phyloP scores from a whole-genome alignment of 2,113 vertebrate genomes.

The Nesoenas mayeri region DNA sequence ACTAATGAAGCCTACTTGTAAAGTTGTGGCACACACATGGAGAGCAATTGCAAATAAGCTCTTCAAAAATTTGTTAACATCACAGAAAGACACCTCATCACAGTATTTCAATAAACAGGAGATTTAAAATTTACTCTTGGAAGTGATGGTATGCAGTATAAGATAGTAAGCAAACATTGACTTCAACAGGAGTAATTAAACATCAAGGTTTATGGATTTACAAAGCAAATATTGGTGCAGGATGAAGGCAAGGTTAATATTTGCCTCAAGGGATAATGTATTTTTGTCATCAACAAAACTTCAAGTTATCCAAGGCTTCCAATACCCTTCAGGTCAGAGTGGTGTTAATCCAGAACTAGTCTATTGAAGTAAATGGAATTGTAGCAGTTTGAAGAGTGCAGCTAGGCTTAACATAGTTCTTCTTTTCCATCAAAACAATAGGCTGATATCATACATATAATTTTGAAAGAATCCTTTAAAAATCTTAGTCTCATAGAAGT shows the following conservation, averaged over 20 bases:
- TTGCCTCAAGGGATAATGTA: not conserved
- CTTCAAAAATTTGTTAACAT: not conserved
- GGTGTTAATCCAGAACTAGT: not conserved
- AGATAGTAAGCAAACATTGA: not conserved
- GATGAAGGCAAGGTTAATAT: conserved; percentile 16
- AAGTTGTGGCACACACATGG: not conserved
- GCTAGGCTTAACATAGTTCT: not conserved
- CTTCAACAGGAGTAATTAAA: not conserved
- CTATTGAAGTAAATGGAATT: not conserved
- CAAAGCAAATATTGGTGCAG: conserved; percentile 1
- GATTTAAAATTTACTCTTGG: not conserved
- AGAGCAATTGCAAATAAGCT: not conserved
- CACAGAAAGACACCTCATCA: not conserved
- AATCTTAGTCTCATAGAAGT: not conserved
- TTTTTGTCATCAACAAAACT: not conserved
- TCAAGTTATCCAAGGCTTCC: not conserved
- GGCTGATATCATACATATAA: not conserved
- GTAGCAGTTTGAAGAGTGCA: not conserved
- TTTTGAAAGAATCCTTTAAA: not conserved
- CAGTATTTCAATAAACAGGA: not conserved
- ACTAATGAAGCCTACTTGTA: not conserved
- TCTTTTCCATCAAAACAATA: not conserved
- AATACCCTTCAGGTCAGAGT: not conserved
- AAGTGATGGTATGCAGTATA: not conserved
- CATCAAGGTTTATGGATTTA: not conserved